Base-by-base conservation (phyloP, 2,113 vertebrate genomes). In the Grantiella picta region DNA sequence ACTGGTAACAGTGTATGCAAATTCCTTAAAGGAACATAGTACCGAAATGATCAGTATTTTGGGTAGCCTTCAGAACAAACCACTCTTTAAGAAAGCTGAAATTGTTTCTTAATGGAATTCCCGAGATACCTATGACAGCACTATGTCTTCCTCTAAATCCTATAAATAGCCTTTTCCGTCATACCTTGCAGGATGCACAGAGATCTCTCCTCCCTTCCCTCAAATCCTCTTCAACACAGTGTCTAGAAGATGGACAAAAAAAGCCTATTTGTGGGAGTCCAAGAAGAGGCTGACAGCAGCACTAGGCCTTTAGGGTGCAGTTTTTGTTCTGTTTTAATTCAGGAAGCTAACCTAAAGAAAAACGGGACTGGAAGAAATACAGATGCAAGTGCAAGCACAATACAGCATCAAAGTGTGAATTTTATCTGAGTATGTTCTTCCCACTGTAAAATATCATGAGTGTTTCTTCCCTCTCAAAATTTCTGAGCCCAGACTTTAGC, bases 361-460 rank as follows among this genome's bases (percentile, higher is more conserved):
- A 66, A 53, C 5, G 24, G 13, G 27, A 42, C 6, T 15, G 15
- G 35, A 85, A 88, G 16, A 56, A 77, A 76, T 18, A 49, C 5
- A 91, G 65, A 42, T 6, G 6, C 31, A 64, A 61, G 18, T 2
- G 3, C 35, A 72, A 44, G 44, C 42, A 89, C 12, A 42, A 23
- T 12, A 80, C 0, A 54, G 23, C 17, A 61, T 8, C 23, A 2
- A 59, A 71, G 24, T 3, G 5, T 33, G 27, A 75, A 61, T 61
- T 47, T 49, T 24, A 63, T 22, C 38, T n/a, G 7, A 5, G 15
- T 31, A 53, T 8, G 4, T 45, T 31, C 31, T 73, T 28, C 21
- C 24, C 19, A 15, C 1, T 57, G 28, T 25, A 63, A 40, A 66
- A 31, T 33, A 75, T 2, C 31, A 23, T 0, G 0, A 21, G 4